Conservation (phyloP, 1,140 invertebrate genomes). For the Drosophila paulistorum region DNA sequence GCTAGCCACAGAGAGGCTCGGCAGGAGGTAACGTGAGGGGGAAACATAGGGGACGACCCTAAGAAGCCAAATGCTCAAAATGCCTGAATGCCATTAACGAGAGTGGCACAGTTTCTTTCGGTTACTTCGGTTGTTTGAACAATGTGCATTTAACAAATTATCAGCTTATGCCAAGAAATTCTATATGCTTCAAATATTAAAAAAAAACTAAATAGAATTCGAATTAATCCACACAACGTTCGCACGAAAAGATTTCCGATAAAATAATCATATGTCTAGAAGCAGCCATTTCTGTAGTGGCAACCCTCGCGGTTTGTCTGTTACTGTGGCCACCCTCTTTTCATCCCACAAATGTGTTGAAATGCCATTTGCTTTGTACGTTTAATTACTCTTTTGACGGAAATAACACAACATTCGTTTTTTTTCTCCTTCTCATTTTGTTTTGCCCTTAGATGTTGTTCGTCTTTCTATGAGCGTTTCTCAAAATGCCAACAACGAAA, state of each 20-base stretch:
- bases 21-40: slow-evolving; percentile 19
- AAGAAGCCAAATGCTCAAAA: slow-evolving; percentile 57
- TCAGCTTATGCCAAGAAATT: too few species aligned
- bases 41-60: slow-evolving; percentile 27
- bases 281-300: neutral
- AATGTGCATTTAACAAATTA: too few species aligned
- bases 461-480: neutral
- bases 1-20: slow-evolving; percentile 36
- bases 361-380: slow-evolving; percentile 74
- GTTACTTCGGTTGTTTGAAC: neutral
- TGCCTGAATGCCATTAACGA: slow-evolving; percentile 20
- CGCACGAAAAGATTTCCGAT: too few species aligned
- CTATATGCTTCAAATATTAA: too few species aligned
- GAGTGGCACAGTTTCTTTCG: slow-evolving; percentile 14
- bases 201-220: too few species aligned
- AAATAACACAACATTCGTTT: slow-evolving; percentile 77
- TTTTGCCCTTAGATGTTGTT: neutral
- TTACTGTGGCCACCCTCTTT: slow-evolving; percentile 9
- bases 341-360: slow-evolving; percentile 45
- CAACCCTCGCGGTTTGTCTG: slow-evolving; percentile 38
- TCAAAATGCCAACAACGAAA: slow-evolving; percentile 41
- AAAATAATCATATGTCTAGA: too few species aligned
- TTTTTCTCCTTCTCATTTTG: slow-evolving; percentile 20
- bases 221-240: too few species aligned
- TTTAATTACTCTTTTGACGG: slow-evolving; percentile 81